A percentile compares a stretch with the other conserved stretches of the same genome.
Conservation (phyloP, 2,797 vertebrate species). For the Enteromius viviparus region DNA sequence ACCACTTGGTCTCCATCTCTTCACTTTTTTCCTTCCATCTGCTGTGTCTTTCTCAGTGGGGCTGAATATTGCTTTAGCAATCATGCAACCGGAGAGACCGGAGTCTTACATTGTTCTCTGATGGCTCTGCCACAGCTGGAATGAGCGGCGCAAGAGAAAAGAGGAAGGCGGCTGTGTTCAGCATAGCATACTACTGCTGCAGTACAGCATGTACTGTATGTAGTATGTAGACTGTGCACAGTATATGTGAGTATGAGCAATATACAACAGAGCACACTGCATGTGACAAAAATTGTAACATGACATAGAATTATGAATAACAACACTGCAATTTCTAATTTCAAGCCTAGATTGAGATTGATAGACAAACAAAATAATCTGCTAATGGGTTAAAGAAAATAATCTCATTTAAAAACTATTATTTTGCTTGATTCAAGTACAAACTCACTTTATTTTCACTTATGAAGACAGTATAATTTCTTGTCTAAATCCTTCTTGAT, state of each 20-base stretch:
- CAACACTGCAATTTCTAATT: background rate
- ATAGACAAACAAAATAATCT: too few relatives aligned
- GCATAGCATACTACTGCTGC: background rate
- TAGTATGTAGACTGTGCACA: background rate
- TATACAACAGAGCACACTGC: background rate
- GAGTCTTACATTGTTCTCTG: conserved; percentile 55
- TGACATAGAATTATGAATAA: background rate
- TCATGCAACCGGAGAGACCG: conserved; percentile 46
- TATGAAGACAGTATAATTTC: too few relatives aligned
- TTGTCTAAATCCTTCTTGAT: too few relatives aligned
- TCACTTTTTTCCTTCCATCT: conserved; percentile 26
- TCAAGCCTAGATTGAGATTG: too few relatives aligned
- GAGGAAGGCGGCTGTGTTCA: background rate
- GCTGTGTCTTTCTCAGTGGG: conserved; percentile 27
- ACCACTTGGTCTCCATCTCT: conserved; percentile 45
- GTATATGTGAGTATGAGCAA: background rate
- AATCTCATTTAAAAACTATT: too few relatives aligned
- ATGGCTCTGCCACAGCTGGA: conserved; percentile 45
- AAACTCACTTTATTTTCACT: too few relatives aligned
- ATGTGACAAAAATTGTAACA: background rate
- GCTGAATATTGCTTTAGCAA: conserved; percentile 60
- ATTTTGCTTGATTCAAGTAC: too few relatives aligned
- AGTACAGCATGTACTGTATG: background rate
- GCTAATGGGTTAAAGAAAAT: too few relatives aligned
- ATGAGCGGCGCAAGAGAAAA: conserved; percentile 17